These are phyloP conservation scores for Tapirus terrestris DNA, from an alignment of 2,113 vertebrate genomes.

Conservation along the genomic window DNA sequence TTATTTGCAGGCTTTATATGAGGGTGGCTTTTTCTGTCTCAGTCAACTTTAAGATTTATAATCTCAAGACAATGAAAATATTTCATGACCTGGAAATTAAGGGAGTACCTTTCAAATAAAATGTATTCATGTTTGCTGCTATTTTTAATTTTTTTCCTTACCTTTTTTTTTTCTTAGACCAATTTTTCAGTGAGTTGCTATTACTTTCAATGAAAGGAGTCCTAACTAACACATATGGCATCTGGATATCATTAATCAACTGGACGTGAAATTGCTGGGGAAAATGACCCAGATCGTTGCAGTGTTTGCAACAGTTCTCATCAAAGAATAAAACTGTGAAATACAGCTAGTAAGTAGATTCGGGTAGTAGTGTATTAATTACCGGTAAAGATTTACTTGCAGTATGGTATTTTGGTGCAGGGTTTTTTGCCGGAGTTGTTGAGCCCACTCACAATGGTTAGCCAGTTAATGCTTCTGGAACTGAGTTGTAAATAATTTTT, in stretches of 20 bases:
- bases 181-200: constrained; percentile 10
- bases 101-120: not conserved
- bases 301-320: not conserved
- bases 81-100: not conserved
- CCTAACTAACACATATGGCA: not conserved
- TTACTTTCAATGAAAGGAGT: not conserved
- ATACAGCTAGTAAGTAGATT: not conserved
- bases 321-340: not conserved
- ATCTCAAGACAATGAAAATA: not conserved
- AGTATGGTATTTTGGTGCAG: not conserved
- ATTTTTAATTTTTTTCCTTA: constrained; percentile 18
- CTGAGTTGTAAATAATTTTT: not conserved
- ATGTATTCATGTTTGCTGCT: not conserved
- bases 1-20: not conserved
- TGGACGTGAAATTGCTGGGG: not conserved
- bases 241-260: not conserved
- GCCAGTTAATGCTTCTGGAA: not conserved
- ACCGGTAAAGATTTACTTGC: not conserved
- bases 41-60: not conserved
- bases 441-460: not conserved
- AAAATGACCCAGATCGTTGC: not conserved
- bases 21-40: not conserved
- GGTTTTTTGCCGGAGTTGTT: not conserved
- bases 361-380: not conserved
- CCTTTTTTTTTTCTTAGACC: not conserved